These are phyloP conservation scores for cattle (Bos taurus) DNA, from an alignment of 2,113 vertebrate species.

Conservation along the genomic window DNA sequence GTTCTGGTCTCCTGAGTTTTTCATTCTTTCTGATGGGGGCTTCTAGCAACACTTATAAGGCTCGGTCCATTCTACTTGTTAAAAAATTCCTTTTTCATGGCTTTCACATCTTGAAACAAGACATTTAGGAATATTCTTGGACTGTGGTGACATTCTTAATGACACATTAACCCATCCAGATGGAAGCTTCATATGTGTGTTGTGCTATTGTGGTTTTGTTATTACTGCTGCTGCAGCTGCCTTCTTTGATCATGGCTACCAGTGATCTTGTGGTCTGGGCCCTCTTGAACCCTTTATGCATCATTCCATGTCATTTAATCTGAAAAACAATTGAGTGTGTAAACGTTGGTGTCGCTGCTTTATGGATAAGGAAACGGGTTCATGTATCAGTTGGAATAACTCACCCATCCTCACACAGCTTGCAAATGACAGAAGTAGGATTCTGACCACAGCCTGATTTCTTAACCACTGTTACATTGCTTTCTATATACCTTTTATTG, in stretches of 20 bases:
- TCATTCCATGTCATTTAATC: background rate
- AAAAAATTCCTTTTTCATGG: background rate
- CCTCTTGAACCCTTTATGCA: background rate
- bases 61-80: rapidly evolving
- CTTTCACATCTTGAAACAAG: background rate
- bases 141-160: background rate
- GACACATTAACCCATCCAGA: background rate
- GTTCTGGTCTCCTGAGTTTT: background rate
- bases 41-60: background rate
- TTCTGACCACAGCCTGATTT: background rate
- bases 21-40: background rate
- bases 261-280: background rate
- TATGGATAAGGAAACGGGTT: background rate
- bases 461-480: background rate
- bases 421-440: background rate
- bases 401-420: background rate
- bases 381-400: background rate
- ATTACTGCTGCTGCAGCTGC: background rate
- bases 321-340: rapidly evolving
- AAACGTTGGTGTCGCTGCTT: rapidly evolving
- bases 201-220: background rate
- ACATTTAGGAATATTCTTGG: background rate
- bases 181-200: background rate
- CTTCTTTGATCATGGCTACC: background rate
- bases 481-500: background rate